Percentiles rank a stretch among this genome's conserved stretches.
Conservation (phyloP, 2,888 invertebrate genomes). For the Ferrisia virgata region DNA sequence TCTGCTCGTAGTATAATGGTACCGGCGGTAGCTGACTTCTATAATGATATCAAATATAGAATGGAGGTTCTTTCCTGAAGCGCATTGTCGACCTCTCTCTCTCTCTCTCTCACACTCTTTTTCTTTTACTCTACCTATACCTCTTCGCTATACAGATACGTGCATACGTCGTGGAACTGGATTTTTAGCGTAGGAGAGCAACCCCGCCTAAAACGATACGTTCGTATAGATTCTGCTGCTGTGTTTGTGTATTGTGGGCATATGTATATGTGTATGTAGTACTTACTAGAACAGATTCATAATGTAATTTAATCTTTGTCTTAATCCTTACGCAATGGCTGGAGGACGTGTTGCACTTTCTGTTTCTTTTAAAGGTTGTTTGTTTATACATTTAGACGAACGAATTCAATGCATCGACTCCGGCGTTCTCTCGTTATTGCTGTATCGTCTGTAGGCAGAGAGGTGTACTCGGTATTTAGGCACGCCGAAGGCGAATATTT, state of each 20-base stretch:
- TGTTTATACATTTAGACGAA: too few relatives aligned
- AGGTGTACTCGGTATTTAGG: too few relatives aligned
- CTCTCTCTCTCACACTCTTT: too few relatives aligned
- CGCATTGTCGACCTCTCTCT: slow-evolving; percentile 13
- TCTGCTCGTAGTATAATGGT: not conserved
- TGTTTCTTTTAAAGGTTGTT: slow-evolving; percentile 28
- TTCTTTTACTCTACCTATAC: too few relatives aligned
- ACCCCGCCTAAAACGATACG: not conserved
- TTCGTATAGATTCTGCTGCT: not conserved
- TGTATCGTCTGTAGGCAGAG: too few relatives aligned
- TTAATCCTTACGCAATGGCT: slow-evolving; percentile 22
- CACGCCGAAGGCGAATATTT: not conserved
- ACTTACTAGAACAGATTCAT: not conserved
- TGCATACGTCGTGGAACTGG: not conserved
- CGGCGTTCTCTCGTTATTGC: too few relatives aligned
- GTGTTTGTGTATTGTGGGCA: too few relatives aligned
- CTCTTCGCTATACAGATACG: too few relatives aligned
- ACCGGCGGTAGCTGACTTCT: slow-evolving; percentile 20
- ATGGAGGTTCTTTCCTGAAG: slow-evolving; percentile 8
- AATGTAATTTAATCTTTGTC: slow-evolving; percentile 24
- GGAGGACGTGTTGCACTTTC: slow-evolving; percentile 26
- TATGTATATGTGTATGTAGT: too few relatives aligned
- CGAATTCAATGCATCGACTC: not conserved
- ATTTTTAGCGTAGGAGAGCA: slow-evolving; percentile 30
- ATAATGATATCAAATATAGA: slow-evolving; percentile 18